Evolutionary conservation across 2,888 invertebrate species (phyloP), one percentile per base, ranked within the genome.

Genomic region (Nasonia oneida): DNA sequence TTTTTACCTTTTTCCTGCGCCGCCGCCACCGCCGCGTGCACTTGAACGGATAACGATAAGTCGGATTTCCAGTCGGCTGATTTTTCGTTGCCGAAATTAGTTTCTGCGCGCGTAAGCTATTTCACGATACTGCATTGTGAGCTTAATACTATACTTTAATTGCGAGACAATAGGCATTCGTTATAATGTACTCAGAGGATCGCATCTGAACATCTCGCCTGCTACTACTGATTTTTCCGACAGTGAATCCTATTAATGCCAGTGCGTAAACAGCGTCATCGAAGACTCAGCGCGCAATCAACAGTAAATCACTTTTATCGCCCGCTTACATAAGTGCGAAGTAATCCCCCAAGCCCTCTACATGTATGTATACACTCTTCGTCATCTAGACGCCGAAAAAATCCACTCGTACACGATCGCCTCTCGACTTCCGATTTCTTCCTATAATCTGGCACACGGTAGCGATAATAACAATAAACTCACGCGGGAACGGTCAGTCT

Each of bases 311-410:
- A 87, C 77, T 83, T 87, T 87, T 85, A 87, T 85, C 77, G 83
- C 77, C 39, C 14, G 47, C 85, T 87, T 88, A 87, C 87, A 90
- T 90, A 91, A 87, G 84, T 83, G 87, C 73, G 81, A 83, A 85
- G 80, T 80, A 67, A 84, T 78, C 76, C 82, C 90, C 91, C 91
- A 91, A 92, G 93, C 91, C 91, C 42, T 81, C 57, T 50, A 15
- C 15, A n/a, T 29, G 57, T 61, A 61, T 37, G 4, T 37, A 37
- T 37, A 47, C 47, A 47, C 78, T 47, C 47, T 53, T 50, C 23
- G 29, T 47, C n/a, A 39, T 57, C 15, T 37, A n/a, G 29, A 57
- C 39, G 42, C n/a, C 64, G 23, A 53, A 57, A 67, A 47, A 71
- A 61, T 61, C 61, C 57, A 61, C 14, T 23, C 15, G 8, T 39